These are phyloP conservation scores for Colletes collaris DNA, from an alignment of 2,888 invertebrate genomes.

Conservation along the genomic window DNA sequence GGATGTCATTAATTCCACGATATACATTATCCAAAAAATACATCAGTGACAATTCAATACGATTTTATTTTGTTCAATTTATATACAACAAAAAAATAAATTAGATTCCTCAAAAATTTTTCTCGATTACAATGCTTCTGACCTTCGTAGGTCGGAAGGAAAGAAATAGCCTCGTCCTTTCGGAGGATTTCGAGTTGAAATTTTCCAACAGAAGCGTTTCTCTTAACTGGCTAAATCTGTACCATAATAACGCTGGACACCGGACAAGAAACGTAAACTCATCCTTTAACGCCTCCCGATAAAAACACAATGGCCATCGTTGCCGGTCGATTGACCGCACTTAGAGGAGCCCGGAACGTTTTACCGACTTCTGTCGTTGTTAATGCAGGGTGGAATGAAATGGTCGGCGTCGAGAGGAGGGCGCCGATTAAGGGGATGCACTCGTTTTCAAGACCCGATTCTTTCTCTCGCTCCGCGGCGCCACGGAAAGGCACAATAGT, in stretches of 20 bases:
- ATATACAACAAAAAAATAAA: too few relatives aligned
- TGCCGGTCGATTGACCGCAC: constrained; percentile 76
- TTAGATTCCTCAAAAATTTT: too few relatives aligned
- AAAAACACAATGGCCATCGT: constrained; percentile 72
- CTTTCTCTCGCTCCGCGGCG: background rate
- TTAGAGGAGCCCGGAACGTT: constrained; percentile 60
- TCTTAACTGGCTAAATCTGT: constrained; percentile 48
- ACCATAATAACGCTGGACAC: constrained; percentile 40
- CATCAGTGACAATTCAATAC: too few relatives aligned
- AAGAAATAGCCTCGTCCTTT: too few relatives aligned
- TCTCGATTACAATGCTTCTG: too few relatives aligned
- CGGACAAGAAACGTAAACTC: constrained; percentile 67
- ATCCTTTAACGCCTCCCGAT: constrained; percentile 73
- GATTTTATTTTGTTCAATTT: too few relatives aligned
- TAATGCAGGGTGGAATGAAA: constrained; percentile 30
- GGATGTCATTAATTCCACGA: too few relatives aligned
- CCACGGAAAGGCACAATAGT: constrained; percentile 76
- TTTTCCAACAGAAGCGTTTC: constrained; percentile 12
- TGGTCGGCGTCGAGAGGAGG: constrained; percentile 35
- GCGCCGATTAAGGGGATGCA: constrained; percentile 58
- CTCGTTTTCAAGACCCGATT: constrained; percentile 40
- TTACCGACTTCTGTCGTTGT: constrained; percentile 58
- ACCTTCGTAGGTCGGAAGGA: too few relatives aligned
- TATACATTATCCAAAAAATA: too few relatives aligned
- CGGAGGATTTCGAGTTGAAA: background rate